These are phyloP conservation scores for Medauroidea extradentata DNA, from an alignment of 1,140 invertebrate species.

Conservation along the genomic window DNA sequence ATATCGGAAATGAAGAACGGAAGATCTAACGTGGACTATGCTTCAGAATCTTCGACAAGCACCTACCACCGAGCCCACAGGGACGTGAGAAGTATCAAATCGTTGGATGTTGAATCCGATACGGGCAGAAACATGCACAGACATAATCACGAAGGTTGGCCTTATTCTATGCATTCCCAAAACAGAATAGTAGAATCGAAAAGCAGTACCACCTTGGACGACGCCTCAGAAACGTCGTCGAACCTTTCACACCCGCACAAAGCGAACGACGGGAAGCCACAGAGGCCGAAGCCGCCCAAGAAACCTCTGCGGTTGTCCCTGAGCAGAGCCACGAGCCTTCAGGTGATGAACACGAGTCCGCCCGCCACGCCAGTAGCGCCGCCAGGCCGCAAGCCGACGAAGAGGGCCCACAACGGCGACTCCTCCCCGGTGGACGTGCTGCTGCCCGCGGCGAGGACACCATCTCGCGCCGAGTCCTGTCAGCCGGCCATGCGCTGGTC, in stretches of 20 bases:
- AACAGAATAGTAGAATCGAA: too few relatives aligned
- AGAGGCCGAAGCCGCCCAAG: constrained; percentile 69
- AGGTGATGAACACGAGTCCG: constrained; percentile 53
- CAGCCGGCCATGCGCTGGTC: constrained; percentile 46
- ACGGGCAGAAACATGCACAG: constrained; percentile 16
- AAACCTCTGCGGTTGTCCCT: constrained; percentile 77
- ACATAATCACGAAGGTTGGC: too few relatives aligned
- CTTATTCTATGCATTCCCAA: too few relatives aligned
- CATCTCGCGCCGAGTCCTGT: constrained; percentile 45
- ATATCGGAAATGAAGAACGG: background rate
- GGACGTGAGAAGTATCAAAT: constrained; percentile 57
- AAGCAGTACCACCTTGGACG: constrained; percentile 39
- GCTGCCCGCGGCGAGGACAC: constrained; percentile 34
- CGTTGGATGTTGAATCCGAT: constrained; percentile 62
- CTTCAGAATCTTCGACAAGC: constrained; percentile 51
- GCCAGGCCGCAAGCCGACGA: constrained; percentile 39
- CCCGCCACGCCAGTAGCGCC: constrained; percentile 30
- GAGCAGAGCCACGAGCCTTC: constrained; percentile 73
- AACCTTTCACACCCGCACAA: background rate
- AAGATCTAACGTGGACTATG: constrained; percentile 44
- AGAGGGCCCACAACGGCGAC: constrained; percentile 54
- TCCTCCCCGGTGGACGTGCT: constrained; percentile 32
- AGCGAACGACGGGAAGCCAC: constrained; percentile 17
- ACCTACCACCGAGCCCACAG: constrained; percentile 32
- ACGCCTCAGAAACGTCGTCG: constrained; percentile 50